Conservation (phyloP, 53 echinoderm and acorn worm genomes). For the Echinometra lucunter region DNA sequence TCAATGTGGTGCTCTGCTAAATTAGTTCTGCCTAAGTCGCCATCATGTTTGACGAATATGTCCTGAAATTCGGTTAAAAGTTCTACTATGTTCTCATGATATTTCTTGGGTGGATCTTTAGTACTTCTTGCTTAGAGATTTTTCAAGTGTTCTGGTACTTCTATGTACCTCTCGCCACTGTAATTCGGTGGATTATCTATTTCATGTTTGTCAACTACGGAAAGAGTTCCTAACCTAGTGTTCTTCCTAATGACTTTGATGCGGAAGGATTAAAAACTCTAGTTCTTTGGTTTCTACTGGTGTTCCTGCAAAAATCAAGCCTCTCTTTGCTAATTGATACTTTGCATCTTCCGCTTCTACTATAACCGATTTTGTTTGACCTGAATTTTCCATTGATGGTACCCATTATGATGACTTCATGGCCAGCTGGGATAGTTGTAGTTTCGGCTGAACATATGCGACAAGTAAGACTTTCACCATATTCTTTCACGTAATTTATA, state of each 20-base stretch:
- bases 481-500: not conserved
- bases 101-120: not conserved
- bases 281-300: not conserved
- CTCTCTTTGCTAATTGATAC: conserved; percentile 31
- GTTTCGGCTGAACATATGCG: conserved; percentile 39
- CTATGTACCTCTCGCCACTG: not conserved
- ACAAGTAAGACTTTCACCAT: conserved; percentile 4
- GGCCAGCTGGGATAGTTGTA: conserved; percentile 49
- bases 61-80: conserved; percentile 55
- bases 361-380: conserved; percentile 4
- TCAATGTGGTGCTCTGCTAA: conserved; percentile 73
- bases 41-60: conserved; percentile 65
- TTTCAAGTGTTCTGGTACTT: conserved; percentile 13
- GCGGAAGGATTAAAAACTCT: conserved; percentile 42
- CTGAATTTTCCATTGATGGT: not conserved
- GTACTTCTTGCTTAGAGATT: not conserved
- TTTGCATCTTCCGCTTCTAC: not conserved
- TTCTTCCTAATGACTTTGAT: conserved; percentile 54
- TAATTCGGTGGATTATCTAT: not conserved
- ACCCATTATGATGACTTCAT: conserved; percentile 32
- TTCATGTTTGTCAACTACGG: conserved; percentile 22
- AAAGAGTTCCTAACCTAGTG: not conserved
- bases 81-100: conserved; percentile 30
- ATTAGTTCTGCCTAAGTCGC: conserved; percentile 74
- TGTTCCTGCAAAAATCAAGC: conserved; percentile 22